Conservation (phyloP, 2,888 invertebrate species). For the Acanthosoma haemorrhoidale region DNA sequence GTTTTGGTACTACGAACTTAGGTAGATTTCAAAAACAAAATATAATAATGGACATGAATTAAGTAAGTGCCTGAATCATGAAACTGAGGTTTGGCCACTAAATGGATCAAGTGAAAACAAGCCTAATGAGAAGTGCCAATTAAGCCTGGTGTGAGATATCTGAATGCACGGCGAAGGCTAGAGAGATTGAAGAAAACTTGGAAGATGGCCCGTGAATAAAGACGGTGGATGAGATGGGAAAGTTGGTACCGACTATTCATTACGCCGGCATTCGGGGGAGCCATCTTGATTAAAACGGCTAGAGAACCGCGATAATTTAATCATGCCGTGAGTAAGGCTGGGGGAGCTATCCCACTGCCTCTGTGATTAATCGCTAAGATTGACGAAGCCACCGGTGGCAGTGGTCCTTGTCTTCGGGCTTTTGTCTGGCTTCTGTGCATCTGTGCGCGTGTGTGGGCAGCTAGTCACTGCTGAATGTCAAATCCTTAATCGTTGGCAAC, state of each 20-base stretch:
- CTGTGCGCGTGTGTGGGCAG: too few species aligned
- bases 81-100: background rate
- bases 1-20: too few species aligned
- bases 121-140: slow-evolving; percentile 3
- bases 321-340: background rate
- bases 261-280: background rate
- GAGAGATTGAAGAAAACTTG: slow-evolving; percentile 9
- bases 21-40: too few species aligned
- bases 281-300: slow-evolving; percentile 22
- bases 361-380: slow-evolving; percentile 14
- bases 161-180: slow-evolving; percentile 7
- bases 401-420: too few species aligned
- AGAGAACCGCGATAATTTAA: slow-evolving; percentile 14
- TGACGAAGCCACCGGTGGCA: background rate
- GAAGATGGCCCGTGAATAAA: slow-evolving; percentile 6
- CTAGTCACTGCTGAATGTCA: too few species aligned
- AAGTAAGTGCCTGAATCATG: background rate
- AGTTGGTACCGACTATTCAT: slow-evolving; percentile 1
- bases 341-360: background rate
- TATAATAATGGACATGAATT: slow-evolving; percentile 3
- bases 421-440: too few species aligned
- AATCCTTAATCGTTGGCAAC: too few species aligned
- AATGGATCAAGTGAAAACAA: background rate
- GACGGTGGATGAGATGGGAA: background rate
- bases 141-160: background rate